Conservation (phyloP, 2,888 invertebrate genomes). For the Hartigia nigra region DNA sequence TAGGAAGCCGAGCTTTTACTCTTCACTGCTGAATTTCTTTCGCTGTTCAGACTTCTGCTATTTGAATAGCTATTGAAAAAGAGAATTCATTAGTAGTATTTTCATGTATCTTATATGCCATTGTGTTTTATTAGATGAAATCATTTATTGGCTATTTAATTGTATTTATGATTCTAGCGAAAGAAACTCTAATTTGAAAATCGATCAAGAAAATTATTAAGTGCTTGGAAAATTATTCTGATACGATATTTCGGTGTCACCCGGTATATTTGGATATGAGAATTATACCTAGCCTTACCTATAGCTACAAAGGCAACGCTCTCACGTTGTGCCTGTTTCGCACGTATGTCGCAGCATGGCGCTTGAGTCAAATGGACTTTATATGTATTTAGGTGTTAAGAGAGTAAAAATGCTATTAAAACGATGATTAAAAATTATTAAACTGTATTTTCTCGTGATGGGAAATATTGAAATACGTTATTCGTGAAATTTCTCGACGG, state of each 20-base stretch:
- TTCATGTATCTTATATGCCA: not conserved
- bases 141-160: not conserved
- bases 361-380: conserved; percentile 19
- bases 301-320: conserved; percentile 22
- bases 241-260: not conserved
- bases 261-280: not conserved
- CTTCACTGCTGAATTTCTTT: not conserved
- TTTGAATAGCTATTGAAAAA: not conserved
- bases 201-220: not conserved
- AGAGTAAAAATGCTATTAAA: not conserved
- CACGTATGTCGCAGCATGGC: conserved; percentile 28
- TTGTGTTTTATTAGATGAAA: not conserved
- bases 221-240: not conserved
- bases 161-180: not conserved
- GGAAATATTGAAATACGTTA: not conserved
- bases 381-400: not conserved
- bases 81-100: not conserved
- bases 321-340: conserved; percentile 29
- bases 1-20: not conserved
- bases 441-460: not conserved
- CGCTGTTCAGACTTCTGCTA: not conserved
- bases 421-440: not conserved
- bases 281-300: not conserved
- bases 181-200: not conserved
- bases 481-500: not conserved